A percentile compares a stretch with the other conserved stretches of the same genome.
Conservation (phyloP, 2,797 vertebrate species). For the Pteropus rufus region DNA sequence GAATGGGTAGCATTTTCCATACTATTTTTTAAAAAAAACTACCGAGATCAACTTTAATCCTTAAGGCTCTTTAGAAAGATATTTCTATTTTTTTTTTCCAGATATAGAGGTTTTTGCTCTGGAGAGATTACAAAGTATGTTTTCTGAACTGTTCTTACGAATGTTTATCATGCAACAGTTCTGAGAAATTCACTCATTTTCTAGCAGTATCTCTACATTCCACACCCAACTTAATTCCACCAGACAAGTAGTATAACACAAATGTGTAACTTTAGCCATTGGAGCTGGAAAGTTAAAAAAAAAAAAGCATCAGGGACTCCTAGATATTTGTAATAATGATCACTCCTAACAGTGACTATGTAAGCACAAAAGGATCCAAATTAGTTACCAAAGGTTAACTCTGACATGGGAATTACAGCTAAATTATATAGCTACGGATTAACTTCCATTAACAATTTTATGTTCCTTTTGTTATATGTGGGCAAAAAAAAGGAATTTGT, state of each 20-base stretch:
- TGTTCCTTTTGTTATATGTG: background rate
- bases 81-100: background rate
- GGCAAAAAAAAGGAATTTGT: background rate
- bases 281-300: background rate
- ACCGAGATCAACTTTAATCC: background rate
- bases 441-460: background rate
- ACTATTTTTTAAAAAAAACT: background rate
- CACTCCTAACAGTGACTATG: background rate
- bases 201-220: background rate
- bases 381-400: constrained; percentile 18
- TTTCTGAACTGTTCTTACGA: background rate
- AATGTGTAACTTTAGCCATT: background rate
- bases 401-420: background rate
- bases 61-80: background rate
- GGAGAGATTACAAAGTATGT: background rate
- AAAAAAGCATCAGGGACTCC: background rate
- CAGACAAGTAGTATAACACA: background rate
- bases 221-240: background rate
- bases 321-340: background rate
- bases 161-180: background rate
- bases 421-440: background rate
- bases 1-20: background rate
- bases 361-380: constrained; percentile 26
- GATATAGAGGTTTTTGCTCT: background rate
- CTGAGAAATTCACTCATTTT: background rate